Conservation (phyloP, 2,888 invertebrate species). For the Troides aeacus region DNA sequence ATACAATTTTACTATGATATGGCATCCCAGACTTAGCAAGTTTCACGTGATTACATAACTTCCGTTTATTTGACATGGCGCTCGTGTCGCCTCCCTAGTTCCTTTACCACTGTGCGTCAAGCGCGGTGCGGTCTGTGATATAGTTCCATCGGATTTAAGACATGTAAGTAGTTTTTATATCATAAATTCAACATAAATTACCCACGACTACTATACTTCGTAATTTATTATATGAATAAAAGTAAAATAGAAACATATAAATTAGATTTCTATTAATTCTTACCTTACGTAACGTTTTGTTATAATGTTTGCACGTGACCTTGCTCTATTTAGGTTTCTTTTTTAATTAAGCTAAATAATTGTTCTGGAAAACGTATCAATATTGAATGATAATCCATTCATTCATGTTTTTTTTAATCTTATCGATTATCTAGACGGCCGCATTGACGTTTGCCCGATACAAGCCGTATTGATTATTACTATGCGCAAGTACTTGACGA, state of each 20-base stretch:
- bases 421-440: conserved; percentile 33
- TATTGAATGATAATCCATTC: conserved; percentile 17
- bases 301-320: conserved; percentile 76
- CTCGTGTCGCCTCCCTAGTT: conserved; percentile 55
- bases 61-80: conserved; percentile 66
- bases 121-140: conserved; percentile 70
- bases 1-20: neutral
- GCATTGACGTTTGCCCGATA: conserved; percentile 27
- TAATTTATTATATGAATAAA: conserved; percentile 1
- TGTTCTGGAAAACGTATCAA: conserved; percentile 1
- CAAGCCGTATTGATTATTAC: conserved; percentile 35
- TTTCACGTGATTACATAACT: conserved; percentile 69
- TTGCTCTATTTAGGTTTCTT: conserved; percentile 52
- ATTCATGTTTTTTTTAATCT: conserved; percentile 21
- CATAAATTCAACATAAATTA: conserved; percentile 13
- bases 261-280: conserved; percentile 34
- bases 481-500: conserved; percentile 16
- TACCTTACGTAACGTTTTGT: conserved; percentile 73
- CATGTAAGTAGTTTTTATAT: conserved; percentile 61
- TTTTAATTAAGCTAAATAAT: conserved; percentile 33
- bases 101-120: conserved; percentile 75
- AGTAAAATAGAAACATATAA: neutral
- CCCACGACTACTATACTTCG: neutral
- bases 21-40: conserved; percentile 38
- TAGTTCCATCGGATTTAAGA: conserved; percentile 68